These are phyloP conservation scores for Puffinus mauretanicus DNA, from an alignment of 2,113 vertebrate genomes.

Conservation along the genomic window DNA sequence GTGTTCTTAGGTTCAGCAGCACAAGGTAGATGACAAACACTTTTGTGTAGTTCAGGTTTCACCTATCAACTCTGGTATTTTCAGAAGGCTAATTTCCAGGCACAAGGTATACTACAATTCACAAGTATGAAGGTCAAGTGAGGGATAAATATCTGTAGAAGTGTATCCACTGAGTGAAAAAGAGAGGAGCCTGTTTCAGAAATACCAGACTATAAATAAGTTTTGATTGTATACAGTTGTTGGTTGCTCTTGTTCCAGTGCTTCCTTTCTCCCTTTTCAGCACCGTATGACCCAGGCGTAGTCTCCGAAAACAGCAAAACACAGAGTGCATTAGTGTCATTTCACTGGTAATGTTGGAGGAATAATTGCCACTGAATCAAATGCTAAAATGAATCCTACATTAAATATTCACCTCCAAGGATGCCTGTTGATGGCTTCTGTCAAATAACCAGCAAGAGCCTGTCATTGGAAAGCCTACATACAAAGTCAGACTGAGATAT, in stretches of 20 bases:
- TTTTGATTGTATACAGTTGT: not conserved
- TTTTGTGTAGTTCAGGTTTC: not conserved
- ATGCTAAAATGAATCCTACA: not conserved
- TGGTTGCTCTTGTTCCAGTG: not conserved
- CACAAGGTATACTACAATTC: not conserved
- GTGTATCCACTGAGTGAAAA: not conserved
- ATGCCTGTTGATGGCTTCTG: conserved; percentile 34
- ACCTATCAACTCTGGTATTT: not conserved
- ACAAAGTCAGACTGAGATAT: not conserved
- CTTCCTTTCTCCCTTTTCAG: not conserved
- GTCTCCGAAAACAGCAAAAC: not conserved
- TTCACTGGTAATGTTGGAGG: not conserved
- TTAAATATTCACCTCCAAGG: conserved; percentile 36
- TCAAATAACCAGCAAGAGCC: conserved; percentile 31
- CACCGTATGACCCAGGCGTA: not conserved
- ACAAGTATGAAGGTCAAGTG: not conserved
- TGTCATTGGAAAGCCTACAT: conserved; percentile 16
- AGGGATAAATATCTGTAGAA: not conserved
- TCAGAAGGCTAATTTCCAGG: not conserved
- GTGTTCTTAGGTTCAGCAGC: not conserved
- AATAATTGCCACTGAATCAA: conserved; percentile 56
- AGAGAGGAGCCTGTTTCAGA: not conserved
- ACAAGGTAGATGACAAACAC: not conserved
- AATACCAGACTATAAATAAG: not conserved
- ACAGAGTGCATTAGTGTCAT: not conserved